phyloP scores from a whole-genome alignment of 2,113 vertebrate genomes.

The Ceyx melanurus region DNA sequence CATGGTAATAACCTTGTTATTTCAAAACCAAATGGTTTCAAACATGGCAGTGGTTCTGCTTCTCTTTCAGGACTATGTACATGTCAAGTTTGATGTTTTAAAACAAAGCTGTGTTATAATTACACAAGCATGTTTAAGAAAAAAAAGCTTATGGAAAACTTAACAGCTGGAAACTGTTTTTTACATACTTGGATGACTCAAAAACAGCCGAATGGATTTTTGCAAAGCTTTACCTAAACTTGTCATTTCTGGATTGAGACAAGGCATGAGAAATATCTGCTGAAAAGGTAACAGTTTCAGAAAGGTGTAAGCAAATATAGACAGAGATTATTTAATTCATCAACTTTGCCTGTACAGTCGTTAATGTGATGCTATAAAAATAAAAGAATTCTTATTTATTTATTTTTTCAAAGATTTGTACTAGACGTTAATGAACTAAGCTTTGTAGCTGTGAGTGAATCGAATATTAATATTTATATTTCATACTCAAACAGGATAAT shows the following conservation, averaged over 20 bases:
- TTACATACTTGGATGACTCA: slow-evolving; percentile 78
- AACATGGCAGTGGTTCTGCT: slow-evolving; percentile 55
- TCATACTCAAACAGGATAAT: slow-evolving; percentile 31
- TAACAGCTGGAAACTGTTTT: slow-evolving; percentile 82
- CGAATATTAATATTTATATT: slow-evolving; percentile 50
- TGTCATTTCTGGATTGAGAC: slow-evolving; percentile 76
- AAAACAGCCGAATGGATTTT: slow-evolving; percentile 73
- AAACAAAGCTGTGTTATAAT: slow-evolving; percentile 81
- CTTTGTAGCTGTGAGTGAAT: slow-evolving; percentile 23
- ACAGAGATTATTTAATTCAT: slow-evolving; percentile 54
- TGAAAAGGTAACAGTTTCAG: slow-evolving; percentile 63
- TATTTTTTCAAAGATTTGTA: slow-evolving; percentile 24
- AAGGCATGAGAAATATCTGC: slow-evolving; percentile 72
- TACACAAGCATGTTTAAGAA: slow-evolving; percentile 73
- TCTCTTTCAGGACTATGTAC: slow-evolving; percentile 72
- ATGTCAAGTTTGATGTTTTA: slow-evolving; percentile 79
- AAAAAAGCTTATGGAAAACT: slow-evolving; percentile 77
- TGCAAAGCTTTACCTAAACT: slow-evolving; percentile 67
- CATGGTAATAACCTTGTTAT: slow-evolving; percentile 47
- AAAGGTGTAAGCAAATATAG: slow-evolving; percentile 49
- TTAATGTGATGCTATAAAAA: slow-evolving; percentile 23
- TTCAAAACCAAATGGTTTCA: slow-evolving; percentile 66
- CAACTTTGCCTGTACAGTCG: background rate
- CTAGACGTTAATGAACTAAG: slow-evolving; percentile 17
- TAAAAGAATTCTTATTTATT: slow-evolving; percentile 18